These are phyloP conservation scores for Papilio xuthus DNA, from an alignment of 1,140 invertebrate genomes.

Conservation along the genomic window DNA sequence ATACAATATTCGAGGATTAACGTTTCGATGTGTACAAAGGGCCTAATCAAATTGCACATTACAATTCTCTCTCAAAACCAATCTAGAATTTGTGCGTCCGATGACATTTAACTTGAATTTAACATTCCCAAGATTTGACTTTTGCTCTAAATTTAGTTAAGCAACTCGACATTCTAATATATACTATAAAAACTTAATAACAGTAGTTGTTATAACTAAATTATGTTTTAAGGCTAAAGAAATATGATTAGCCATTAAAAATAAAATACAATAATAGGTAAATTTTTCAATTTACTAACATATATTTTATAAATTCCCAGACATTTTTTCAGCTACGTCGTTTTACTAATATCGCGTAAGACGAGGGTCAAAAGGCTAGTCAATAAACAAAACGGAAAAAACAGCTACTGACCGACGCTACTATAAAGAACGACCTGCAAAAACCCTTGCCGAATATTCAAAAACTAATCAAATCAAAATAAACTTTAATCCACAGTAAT, in stretches of 20 bases:
- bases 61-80: background rate
- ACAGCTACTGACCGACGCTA: conserved; percentile 55
- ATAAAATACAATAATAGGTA: too few relatives aligned
- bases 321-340: background rate
- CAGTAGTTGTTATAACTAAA: too few relatives aligned
- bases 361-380: conserved; percentile 30
- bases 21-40: background rate
- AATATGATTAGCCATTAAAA: too few relatives aligned
- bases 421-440: conserved; percentile 69
- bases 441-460: conserved; percentile 50
- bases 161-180: conserved; percentile 1
- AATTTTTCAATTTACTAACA: too few relatives aligned
- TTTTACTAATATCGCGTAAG: background rate
- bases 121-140: conserved; percentile 22
- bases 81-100: conserved; percentile 18
- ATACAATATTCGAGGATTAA: too few relatives aligned
- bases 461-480: conserved; percentile 27
- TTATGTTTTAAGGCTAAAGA: too few relatives aligned
- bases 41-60: background rate
- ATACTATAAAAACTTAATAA: too few relatives aligned
- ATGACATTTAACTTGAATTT: conserved; percentile 23
- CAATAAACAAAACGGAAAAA: conserved; percentile 46
- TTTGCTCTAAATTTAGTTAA: conserved; percentile 2
- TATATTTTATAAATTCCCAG: background rate
- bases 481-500: conserved; percentile 26